A percentile compares a stretch with the other conserved stretches of the same genome.
Evolutionary conservation across 2,113 vertebrate genomes (phyloP).

Genomic region (Lagopus muta): DNA sequence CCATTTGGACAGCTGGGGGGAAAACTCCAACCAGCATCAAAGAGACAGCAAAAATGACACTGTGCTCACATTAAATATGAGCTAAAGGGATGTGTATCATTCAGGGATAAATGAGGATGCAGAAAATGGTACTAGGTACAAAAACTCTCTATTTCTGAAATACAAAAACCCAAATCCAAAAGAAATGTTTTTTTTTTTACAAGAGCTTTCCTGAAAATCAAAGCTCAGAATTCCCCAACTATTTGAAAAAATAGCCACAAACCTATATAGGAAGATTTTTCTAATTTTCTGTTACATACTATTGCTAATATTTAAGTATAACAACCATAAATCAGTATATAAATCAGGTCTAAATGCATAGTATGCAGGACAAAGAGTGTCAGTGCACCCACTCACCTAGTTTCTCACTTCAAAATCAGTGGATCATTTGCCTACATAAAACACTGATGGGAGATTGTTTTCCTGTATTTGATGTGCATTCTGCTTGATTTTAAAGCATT

Average conservation of each 20-base stretch:
- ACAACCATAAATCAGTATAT: neutral
- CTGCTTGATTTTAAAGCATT: conserved; percentile 1
- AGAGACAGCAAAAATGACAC: conserved; percentile 16
- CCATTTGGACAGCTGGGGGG: neutral
- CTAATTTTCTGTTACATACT: neutral
- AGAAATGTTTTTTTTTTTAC: neutral
- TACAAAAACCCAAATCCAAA: neutral
- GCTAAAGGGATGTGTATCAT: neutral
- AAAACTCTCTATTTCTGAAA: neutral
- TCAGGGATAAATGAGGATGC: neutral
- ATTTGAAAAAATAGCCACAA: neutral
- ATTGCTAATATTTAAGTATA: neutral
- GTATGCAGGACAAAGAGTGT: neutral
- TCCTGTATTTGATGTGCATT: neutral
- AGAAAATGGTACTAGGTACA: neutral
- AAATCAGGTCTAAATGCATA: neutral
- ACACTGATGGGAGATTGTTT: conserved; percentile 19
- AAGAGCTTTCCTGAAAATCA: neutral
- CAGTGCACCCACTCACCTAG: neutral
- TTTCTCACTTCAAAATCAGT: neutral
- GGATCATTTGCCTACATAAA: neutral
- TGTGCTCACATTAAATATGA: neutral
- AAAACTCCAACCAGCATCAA: neutral
- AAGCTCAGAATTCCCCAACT: neutral
- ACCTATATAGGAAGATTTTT: neutral